Conservation (phyloP, 1,140 invertebrate genomes). For the Aphidius gifuensis region DNA sequence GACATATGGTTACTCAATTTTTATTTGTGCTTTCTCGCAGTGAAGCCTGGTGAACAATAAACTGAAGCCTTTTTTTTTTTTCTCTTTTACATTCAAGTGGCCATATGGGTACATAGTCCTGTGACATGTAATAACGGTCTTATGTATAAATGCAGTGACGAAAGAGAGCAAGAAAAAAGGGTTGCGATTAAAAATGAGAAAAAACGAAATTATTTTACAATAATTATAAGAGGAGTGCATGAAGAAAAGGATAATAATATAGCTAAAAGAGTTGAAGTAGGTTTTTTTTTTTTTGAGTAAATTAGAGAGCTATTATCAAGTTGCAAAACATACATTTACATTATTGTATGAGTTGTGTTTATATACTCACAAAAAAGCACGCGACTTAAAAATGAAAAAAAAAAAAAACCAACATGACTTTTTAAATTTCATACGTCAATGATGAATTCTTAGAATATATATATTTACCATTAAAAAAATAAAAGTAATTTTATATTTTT, state of each 20-base stretch:
- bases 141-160: conserved; percentile 12
- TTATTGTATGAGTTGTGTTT: too few species aligned
- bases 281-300: too few species aligned
- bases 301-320: conserved; percentile 52
- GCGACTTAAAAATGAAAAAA: too few species aligned
- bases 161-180: background rate
- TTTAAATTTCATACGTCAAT: conserved; percentile 28
- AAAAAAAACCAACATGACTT: too few species aligned
- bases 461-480: too few species aligned
- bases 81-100: conserved; percentile 37
- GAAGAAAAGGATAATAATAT: conserved; percentile 8
- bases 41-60: too few species aligned
- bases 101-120: conserved; percentile 44
- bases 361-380: too few species aligned
- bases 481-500: background rate
- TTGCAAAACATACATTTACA: conserved; percentile 55
- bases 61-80: conserved; percentile 18
- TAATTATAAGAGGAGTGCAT: conserved; percentile 30
- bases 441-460: background rate
- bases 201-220: too few species aligned
- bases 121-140: conserved; percentile 35
- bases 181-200: conserved; percentile 1
- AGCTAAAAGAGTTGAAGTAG: conserved; percentile 18
- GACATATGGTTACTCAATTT: conserved; percentile 1
- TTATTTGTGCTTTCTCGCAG: background rate